A percentile compares a stretch with the other conserved stretches of the same genome.
phyloP scores from a whole-genome alignment of 2,113 vertebrate species.

The Galbula dea region DNA sequence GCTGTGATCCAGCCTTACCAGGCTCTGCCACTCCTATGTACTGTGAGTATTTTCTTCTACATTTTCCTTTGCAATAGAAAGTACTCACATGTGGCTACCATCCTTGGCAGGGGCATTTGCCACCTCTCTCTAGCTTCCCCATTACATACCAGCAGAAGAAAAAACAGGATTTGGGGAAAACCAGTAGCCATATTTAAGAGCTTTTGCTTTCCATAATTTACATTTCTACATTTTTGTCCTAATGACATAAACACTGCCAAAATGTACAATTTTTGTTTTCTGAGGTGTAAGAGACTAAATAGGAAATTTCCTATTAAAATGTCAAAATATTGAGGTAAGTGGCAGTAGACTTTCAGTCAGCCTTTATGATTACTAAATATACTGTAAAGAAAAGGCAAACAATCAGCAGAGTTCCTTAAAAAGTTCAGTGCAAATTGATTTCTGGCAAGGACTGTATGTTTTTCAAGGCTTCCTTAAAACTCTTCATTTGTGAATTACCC shows the following conservation, averaged over 20 bases:
- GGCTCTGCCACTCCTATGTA: neutral
- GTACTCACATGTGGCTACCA: neutral
- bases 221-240: neutral
- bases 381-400: neutral
- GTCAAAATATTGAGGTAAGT: neutral
- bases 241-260: neutral
- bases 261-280: neutral
- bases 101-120: neutral
- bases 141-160: neutral
- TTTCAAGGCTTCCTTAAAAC: neutral
- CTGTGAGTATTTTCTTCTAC: neutral
- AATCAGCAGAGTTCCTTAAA: neutral
- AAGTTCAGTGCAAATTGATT: neutral
- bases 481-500: neutral
- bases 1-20: neutral
- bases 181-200: neutral
- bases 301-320: neutral
- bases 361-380: neutral
- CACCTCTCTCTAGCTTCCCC: neutral
- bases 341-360: neutral
- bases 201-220: neutral
- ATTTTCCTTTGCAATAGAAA: neutral
- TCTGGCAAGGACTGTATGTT: neutral
- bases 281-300: neutral
- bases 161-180: neutral